Evolutionary conservation across 2,797 vertebrate genomes (phyloP).

Genomic region (Gallirallus australis): DNA sequence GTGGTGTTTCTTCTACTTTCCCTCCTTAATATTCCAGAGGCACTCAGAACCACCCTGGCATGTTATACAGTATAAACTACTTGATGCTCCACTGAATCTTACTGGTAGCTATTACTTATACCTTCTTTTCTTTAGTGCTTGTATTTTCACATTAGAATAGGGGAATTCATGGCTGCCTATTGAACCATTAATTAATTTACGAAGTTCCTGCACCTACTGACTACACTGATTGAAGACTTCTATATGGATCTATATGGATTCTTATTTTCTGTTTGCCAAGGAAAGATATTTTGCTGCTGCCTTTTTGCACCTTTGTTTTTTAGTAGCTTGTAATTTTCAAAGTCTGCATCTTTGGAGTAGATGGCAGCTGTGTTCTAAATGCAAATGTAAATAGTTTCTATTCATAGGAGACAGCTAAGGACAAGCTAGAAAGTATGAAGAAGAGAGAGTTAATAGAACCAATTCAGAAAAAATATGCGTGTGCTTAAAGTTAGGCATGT

Average conservation of each 20-base stretch:
- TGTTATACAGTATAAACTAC: background rate
- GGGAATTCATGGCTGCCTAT: background rate
- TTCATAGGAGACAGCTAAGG: background rate
- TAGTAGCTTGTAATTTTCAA: background rate
- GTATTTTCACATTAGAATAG: background rate
- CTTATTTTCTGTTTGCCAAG: background rate
- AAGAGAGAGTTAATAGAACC: background rate
- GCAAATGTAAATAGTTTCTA: background rate
- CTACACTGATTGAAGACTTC: background rate
- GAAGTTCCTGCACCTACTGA: background rate
- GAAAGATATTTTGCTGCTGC: background rate
- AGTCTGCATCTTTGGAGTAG: background rate
- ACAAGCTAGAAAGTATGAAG: background rate
- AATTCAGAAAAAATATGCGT: background rate
- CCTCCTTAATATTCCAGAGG: background rate
- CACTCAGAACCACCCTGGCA: background rate
- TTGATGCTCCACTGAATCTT: background rate
- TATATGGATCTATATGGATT: background rate
- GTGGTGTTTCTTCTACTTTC: background rate
- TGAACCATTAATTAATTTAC: background rate
- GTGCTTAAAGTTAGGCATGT: background rate
- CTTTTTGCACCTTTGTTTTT: background rate
- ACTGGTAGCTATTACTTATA: background rate
- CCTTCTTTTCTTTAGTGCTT: background rate
- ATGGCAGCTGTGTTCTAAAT: background rate